A percentile compares a stretch with the other conserved stretches of the same genome.
phyloP scores from a whole-genome alignment of 2,113 vertebrate genomes.

The Sceloporus undulatus region DNA sequence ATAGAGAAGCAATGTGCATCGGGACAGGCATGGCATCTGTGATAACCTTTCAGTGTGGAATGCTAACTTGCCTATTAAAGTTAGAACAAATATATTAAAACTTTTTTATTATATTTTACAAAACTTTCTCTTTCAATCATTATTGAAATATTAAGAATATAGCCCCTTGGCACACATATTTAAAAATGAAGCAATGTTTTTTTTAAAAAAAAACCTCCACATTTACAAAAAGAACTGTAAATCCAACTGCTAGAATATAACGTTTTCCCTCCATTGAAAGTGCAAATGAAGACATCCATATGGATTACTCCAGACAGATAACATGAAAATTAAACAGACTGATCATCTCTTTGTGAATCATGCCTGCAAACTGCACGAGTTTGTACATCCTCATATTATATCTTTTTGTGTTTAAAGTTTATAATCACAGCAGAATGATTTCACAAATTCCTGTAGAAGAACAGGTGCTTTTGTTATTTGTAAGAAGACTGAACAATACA shows the following conservation, averaged over 20 bases:
- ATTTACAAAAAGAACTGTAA: background rate
- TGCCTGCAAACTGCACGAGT: background rate
- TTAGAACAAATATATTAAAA: background rate
- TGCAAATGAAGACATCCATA: background rate
- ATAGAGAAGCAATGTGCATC: background rate
- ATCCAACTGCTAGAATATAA: background rate
- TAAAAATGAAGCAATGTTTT: background rate
- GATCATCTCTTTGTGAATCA: background rate
- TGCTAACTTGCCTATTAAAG: background rate
- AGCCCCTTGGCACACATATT: background rate
- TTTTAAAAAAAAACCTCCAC: background rate
- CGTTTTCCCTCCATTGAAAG: slow-evolving; percentile 1
- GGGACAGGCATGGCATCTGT: background rate
- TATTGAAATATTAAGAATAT: background rate
- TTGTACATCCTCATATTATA: background rate
- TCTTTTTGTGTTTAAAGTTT: background rate
- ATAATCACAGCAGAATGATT: background rate
- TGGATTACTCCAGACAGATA: background rate
- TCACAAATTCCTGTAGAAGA: background rate
- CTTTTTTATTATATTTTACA: slow-evolving; percentile 52
- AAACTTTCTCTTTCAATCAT: slow-evolving; percentile 38
- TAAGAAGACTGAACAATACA: background rate
- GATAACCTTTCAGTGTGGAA: background rate
- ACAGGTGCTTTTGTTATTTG: background rate
- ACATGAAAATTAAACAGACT: background rate